phyloP scores from a whole-genome alignment of 2,797 vertebrate species.

The Esox lucius region DNA sequence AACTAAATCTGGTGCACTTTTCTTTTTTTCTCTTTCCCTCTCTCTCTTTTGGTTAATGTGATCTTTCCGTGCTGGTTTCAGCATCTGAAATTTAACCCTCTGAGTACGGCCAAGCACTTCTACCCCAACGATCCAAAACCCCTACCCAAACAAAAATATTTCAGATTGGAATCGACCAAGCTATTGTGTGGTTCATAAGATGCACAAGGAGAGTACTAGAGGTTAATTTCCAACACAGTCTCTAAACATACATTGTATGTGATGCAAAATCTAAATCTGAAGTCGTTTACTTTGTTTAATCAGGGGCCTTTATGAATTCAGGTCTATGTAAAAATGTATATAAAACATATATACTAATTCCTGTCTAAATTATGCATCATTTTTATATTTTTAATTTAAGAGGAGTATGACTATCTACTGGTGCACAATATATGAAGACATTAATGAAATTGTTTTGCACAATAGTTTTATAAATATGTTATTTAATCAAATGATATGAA shows the following conservation, averaged over 20 bases:
- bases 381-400: conserved; percentile 88
- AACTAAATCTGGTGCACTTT: conserved; percentile 91
- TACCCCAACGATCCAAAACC: conserved; percentile 80
- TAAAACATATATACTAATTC: conserved; percentile 79
- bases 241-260: conserved; percentile 57
- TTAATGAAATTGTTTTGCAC: conserved; percentile 92
- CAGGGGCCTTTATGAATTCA: conserved; percentile 82
- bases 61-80: conserved; percentile 84
- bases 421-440: conserved; percentile 84
- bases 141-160: conserved; percentile 45
- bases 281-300: conserved; percentile 71
- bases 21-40: conserved; percentile 44
- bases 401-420: conserved; percentile 82
- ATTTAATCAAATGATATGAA: conserved; percentile 86
- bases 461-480: conserved; percentile 93
- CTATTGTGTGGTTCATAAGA: conserved; percentile 47
- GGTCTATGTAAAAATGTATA: conserved; percentile 85
- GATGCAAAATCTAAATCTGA: conserved; percentile 51
- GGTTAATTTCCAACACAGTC: conserved; percentile 35
- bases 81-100: conserved; percentile 95
- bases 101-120: conserved; percentile 97
- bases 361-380: conserved; percentile 87
- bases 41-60: conserved; percentile 61
- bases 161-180: conserved; percentile 52
- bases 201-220: conserved; percentile 28